Evolutionary conservation across 2,113 vertebrate species (phyloP).

Genomic region (Ibidorhyncha struthersii): DNA sequence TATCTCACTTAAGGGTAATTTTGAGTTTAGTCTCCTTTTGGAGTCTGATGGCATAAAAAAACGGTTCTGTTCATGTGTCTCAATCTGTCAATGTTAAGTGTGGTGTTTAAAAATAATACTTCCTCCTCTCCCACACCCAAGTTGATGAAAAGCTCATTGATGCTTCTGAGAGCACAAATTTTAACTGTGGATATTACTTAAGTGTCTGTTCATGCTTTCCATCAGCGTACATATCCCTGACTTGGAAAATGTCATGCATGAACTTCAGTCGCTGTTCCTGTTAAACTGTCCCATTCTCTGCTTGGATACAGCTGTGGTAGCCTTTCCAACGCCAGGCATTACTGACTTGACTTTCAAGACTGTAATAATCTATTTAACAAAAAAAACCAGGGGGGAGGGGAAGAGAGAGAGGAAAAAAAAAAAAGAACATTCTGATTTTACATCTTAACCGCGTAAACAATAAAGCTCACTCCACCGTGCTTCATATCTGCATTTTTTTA

Average conservation of each 20-base stretch:
- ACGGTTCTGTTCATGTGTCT: not conserved
- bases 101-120: not conserved
- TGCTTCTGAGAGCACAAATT: not conserved
- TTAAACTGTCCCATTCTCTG: not conserved
- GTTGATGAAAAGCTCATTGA: not conserved
- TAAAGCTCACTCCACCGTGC: not conserved
- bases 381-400: accelerated
- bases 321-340: not conserved
- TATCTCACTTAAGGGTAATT: not conserved
- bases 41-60: not conserved
- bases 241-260: not conserved
- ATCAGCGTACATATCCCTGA: not conserved
- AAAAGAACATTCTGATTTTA: not conserved
- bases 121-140: not conserved
- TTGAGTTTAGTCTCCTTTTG: not conserved
- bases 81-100: not conserved
- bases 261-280: not conserved
- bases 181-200: not conserved
- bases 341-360: not conserved
- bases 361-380: not conserved
- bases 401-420: not conserved
- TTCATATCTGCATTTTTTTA: not conserved
- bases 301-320: not conserved
- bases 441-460: not conserved
- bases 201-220: not conserved